Base-by-base conservation (phyloP, 2,113 vertebrate genomes). In the Datnioides undecimradiatus region DNA sequence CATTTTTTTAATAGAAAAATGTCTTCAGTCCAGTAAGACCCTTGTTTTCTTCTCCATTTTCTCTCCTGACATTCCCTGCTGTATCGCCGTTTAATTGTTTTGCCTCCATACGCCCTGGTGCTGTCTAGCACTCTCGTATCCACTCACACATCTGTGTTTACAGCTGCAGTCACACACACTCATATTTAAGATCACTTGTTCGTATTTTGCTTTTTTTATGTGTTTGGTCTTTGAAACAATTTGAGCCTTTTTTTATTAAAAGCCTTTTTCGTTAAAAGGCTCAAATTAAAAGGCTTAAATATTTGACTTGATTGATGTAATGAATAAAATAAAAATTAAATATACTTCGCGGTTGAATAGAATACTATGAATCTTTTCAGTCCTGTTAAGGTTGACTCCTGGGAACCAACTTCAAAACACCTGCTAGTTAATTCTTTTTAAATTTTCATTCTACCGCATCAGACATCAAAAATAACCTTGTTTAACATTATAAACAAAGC, bases 311-410 rank as follows among this genome's bases (percentile, higher is more conserved):
- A 76, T 75, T 83, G 54, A 78, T 34, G 14, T 65, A 36, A 86
- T 55, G 59, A 8, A 29, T 10, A 60, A 74, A 55, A 87, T 83
- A 68, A 25, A 74, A 55, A 87, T 83, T 72, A 25, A 46, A 74
- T 59, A 45, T 76, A 41, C 82, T 82, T 83, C 17, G 83, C 51
- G 17, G 4, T 48, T 82, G 10, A 70, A 11, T 48, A 21, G 41
- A 71, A 77, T 77, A 16, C 16, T 59, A 25, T 23, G 52, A 80
- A 45, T 45, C 34, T 4, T 73, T 73, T 36, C 31, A 34, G 52
- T 31, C 16, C 6, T 58, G 52, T 62, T 74, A 64, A 4, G 25
- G 14, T 60, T 48, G 46, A 57, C 66, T 59, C 65, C 3, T 21
- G 60, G 79, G 33, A 60, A 27, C 16, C 16, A 73, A 71, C 57